A percentile compares a stretch with the other conserved stretches of the same genome.
These are phyloP conservation scores for Platanista minor DNA, from an alignment of 2,113 vertebrate species.

Conservation along the genomic window DNA sequence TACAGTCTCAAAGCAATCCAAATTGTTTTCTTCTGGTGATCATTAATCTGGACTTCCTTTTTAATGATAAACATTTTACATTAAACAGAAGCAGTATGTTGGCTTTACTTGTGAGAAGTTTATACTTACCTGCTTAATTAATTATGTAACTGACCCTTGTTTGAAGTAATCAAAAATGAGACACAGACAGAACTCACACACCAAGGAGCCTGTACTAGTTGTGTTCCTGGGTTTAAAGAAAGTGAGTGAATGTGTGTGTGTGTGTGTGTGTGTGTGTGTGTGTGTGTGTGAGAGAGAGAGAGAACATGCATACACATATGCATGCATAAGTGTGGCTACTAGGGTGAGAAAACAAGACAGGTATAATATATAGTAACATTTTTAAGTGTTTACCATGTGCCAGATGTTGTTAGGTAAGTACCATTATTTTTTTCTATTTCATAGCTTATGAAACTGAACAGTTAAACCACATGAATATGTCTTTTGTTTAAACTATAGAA, in stretches of 20 bases:
- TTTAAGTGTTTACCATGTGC: background rate
- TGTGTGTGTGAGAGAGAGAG: too few relatives aligned
- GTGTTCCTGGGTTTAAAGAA: background rate
- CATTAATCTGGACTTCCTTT: background rate
- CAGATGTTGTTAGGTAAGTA: background rate
- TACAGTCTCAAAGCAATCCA: background rate
- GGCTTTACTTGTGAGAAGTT: background rate
- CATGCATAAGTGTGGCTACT: background rate
- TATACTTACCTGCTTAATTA: background rate
- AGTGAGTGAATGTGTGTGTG: background rate
- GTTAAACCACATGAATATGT: background rate
- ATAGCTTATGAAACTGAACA: background rate
- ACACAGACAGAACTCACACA: background rate
- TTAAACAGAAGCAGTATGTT: background rate
- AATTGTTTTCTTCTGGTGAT: background rate
- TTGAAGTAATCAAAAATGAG: background rate
- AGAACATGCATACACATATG: background rate
- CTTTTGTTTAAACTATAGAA: background rate
- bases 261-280: background rate
- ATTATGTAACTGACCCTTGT: background rate
- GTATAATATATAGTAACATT: background rate
- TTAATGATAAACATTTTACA: background rate
- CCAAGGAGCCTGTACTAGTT: background rate
- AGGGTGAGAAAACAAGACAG: background rate
- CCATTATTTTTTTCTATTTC: background rate